Evolutionary conservation across 2,113 vertebrate species (phyloP).

Genomic region (Furnarius figulus): DNA sequence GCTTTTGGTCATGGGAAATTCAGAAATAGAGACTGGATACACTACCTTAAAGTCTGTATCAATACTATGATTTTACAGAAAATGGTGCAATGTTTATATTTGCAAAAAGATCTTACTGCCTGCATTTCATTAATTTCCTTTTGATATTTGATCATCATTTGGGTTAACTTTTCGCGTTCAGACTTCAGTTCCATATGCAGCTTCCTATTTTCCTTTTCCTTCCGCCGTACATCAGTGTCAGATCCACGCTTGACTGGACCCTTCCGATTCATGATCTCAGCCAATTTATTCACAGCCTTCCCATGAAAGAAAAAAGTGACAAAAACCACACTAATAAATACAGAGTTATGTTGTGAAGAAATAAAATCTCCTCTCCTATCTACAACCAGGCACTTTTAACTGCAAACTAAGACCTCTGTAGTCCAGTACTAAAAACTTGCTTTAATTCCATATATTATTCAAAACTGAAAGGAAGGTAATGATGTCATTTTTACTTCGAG

Average conservation of each 20-base stretch:
- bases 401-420: not conserved
- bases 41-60: not conserved
- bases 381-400: not conserved
- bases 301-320: not conserved
- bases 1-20: not conserved
- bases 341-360: not conserved
- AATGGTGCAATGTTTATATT: not conserved
- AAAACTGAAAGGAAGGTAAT: not conserved
- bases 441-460: not conserved
- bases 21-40: not conserved
- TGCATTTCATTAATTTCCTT: conserved; percentile 97
- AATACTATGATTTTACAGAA: not conserved
- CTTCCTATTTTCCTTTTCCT: conserved; percentile 98
- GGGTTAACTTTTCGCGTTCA: conserved; percentile 94
- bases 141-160: conserved; percentile 97
- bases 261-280: conserved; percentile 98
- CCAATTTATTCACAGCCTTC: conserved; percentile 97
- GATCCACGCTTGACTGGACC: conserved; percentile 90
- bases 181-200: conserved; percentile 95
- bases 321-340: not conserved
- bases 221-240: conserved; percentile 92
- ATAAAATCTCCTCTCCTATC: not conserved
- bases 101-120: conserved; percentile 80
- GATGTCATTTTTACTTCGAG: not conserved
- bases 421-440: not conserved